Base-by-base conservation (phyloP, 2,113 vertebrate genomes). In the Protomyctophum bolini region DNA sequence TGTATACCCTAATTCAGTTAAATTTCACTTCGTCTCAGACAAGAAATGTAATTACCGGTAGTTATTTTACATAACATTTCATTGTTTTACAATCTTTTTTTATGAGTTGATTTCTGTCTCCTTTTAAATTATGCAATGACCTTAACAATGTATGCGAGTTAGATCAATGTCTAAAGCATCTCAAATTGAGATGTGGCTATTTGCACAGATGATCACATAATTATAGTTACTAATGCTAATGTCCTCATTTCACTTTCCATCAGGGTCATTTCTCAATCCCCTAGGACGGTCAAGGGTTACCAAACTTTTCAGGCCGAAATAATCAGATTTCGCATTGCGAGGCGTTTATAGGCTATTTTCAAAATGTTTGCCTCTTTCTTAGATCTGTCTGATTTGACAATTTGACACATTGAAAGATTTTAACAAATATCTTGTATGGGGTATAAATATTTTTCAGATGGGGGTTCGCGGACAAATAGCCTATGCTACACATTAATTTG, bases 171-270 rank as follows among this genome's bases (percentile, higher is more conserved):
- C 79, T 78, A 83, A 66, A 82, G 28, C 76, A 82, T 88, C 83
- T 88, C 80, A 85, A 84, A 89, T 81, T 82, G 88, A 89, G 86
- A 81, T 90, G 85, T n/a, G 21, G 12, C 45, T 56, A 69, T 83
- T 89, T 91, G 86, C 89, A 90, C 87, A 88, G 78, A 85, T 90
- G 64, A 88, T 87, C 73, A 80, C 33, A 81, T 76, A 81, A 67
- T 41, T 69, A 86, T 71, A 73, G 79, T 84, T 67, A 72, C 52
- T 73, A 74, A 73, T 49, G 14, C 7, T 65, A 11, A 48, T 73
- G 51, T 83, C 58, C 83, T 66, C 6, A 63, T 74, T 61, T 84
- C 48, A 63, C 33, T 41, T 41, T 6, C 33, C 33, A 4, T 41
- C 33, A 41, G 33, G 33, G 2, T 41, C 33, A 41, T 41, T 41